phyloP scores from a whole-genome alignment of 1,140 invertebrate species.

The Steinernema khuongi region DNA sequence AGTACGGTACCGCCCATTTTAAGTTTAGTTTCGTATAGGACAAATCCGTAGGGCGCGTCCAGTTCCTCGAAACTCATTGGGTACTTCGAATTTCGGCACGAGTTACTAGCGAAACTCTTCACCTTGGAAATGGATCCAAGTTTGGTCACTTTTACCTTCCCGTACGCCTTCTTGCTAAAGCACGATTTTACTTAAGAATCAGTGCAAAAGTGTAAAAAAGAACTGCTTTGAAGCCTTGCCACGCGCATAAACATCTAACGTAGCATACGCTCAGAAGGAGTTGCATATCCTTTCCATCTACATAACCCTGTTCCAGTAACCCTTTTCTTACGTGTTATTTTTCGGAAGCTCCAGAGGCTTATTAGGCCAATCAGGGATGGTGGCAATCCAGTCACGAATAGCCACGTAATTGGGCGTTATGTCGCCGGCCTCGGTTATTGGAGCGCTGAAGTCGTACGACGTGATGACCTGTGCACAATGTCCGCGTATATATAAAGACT shows the following conservation, averaged over 20 bases:
- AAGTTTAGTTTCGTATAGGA: conserved; percentile 45
- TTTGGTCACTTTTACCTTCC: neutral
- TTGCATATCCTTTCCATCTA: too few relatives aligned
- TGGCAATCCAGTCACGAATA: conserved; percentile 67
- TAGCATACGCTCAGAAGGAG: too few relatives aligned
- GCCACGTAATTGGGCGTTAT: conserved; percentile 74
- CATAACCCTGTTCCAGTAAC: too few relatives aligned
- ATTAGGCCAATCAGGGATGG: conserved; percentile 25
- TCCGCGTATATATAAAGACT: neutral
- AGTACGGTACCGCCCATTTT: conserved; percentile 27
- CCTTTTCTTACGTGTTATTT: neutral
- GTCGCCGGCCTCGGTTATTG: conserved; percentile 75
- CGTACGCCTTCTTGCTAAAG: conserved; percentile 37
- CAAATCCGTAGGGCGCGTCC: conserved; percentile 44
- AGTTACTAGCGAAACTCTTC: neutral
- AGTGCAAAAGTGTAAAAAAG: too few relatives aligned
- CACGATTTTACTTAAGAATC: neutral
- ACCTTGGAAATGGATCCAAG: conserved; percentile 11
- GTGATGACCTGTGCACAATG: conserved; percentile 61
- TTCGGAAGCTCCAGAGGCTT: neutral
- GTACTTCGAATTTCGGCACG: conserved; percentile 23
- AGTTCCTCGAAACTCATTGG: conserved; percentile 51
- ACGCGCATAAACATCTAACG: too few relatives aligned
- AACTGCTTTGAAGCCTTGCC: too few relatives aligned
- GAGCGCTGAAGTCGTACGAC: conserved; percentile 80